phyloP scores from a whole-genome alignment of 2,888 invertebrate species.

The Hydrotaea cyrtoneurina region DNA sequence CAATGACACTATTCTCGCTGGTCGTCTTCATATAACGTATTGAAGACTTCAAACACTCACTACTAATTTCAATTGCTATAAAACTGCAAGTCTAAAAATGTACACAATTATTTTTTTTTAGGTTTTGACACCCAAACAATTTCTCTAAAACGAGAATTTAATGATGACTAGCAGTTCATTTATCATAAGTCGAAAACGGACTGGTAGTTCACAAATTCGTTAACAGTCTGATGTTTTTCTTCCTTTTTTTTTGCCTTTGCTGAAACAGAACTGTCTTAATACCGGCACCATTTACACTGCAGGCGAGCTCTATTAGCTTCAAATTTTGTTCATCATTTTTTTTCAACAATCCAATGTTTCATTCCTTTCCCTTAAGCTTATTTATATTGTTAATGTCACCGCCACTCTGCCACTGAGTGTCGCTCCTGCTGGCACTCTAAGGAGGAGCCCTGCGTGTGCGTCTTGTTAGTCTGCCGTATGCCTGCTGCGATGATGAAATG shows the following conservation, averaged over 20 bases:
- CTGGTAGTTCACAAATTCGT: slow-evolving; percentile 7
- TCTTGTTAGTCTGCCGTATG: slow-evolving; percentile 6
- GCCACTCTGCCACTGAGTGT: not conserved
- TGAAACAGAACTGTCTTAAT: not conserved
- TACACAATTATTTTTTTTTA: too few relatives aligned
- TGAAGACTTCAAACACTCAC: too few relatives aligned
- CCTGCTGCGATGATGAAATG: slow-evolving; percentile 52
- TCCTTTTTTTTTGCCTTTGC: not conserved
- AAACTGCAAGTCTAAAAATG: not conserved
- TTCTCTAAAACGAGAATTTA: not conserved
- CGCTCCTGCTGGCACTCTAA: slow-evolving; percentile 5
- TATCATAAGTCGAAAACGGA: not conserved
- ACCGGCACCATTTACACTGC: not conserved
- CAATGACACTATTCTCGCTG: too few relatives aligned
- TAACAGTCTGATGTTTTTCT: slow-evolving; percentile 2
- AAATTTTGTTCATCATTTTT: slow-evolving; percentile 18
- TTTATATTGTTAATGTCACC: not conserved
- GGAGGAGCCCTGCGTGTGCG: not conserved
- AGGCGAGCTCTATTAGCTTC: slow-evolving; percentile 18
- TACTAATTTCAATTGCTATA: not conserved
- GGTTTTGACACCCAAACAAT: not conserved
- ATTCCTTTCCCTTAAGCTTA: not conserved
- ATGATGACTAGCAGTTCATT: not conserved
- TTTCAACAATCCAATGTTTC: not conserved
- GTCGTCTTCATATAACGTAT: too few relatives aligned